These are phyloP conservation scores for Petrocephalus sullivani DNA, from an alignment of 2,797 vertebrate genomes.

Conservation along the genomic window DNA sequence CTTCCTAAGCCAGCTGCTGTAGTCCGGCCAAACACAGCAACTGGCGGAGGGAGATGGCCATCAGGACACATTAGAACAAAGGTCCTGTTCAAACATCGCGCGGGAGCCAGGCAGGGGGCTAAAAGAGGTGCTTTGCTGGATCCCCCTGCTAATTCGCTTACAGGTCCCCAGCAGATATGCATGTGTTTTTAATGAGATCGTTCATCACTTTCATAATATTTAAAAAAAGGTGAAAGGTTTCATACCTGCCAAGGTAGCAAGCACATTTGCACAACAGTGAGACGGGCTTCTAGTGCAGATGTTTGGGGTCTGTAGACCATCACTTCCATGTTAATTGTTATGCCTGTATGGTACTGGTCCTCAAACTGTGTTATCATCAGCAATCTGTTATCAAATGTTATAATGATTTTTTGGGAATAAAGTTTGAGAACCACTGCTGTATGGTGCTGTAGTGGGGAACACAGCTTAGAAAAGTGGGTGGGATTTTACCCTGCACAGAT, in stretches of 20 bases:
- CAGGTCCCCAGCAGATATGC: slow-evolving; percentile 34
- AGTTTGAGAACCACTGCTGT: not conserved
- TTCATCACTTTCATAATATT: slow-evolving; percentile 38
- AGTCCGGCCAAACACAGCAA: not conserved
- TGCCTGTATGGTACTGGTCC: not conserved
- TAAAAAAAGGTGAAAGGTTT: slow-evolving; percentile 1
- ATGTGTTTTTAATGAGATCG: slow-evolving; percentile 45
- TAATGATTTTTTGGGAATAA: not conserved
- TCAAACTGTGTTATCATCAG: not conserved
- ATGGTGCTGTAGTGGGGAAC: not conserved
- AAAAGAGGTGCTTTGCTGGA: slow-evolving; percentile 8
- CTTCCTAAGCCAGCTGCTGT: not conserved
- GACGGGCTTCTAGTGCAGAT: not conserved
- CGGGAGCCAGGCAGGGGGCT: not conserved
- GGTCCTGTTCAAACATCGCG: not conserved
- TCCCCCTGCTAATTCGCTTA: not conserved
- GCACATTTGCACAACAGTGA: slow-evolving; percentile 1
- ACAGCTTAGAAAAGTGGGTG: not conserved
- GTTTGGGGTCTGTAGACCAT: not conserved
- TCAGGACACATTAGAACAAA: slow-evolving; percentile 21
- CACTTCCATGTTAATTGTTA: slow-evolving; percentile 12
- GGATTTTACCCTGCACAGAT: not conserved
- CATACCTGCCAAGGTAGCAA: not conserved
- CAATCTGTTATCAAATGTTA: not conserved
- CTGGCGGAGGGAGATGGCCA: slow-evolving; percentile 9